Evolutionary conservation across 2,113 vertebrate species (phyloP), one percentile per base, ranked within the genome.

Genomic region (Cryptomyrus ogoouensis): DNA sequence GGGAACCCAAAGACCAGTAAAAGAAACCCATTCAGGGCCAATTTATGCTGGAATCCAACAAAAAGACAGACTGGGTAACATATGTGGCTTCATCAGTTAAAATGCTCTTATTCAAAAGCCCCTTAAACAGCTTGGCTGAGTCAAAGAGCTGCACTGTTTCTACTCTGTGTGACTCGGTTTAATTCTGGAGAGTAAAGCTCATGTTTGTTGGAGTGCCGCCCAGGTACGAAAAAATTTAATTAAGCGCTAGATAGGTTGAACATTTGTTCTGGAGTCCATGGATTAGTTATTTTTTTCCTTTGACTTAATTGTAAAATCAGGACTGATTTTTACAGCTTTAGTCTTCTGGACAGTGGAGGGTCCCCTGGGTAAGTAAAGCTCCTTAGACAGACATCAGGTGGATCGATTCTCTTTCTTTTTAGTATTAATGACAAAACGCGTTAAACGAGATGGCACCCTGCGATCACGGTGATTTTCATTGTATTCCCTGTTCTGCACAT

Each of bases 21-120:
- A 80, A 80, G 35, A 39, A 80, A 80, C 15, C 74, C 35, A 84
- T 44, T 44, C 83, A 84, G 39, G 19, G 44, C 39, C 44, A 47
- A 84, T 44, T 84, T 47, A 49, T 84, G 83, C 74, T 84, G 42
- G 83, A 47, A 84, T 44, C 44, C 39, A 47, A 46, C 10, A 13
- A n/a, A 47, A 84, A 21, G 53, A 56, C 53, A n/a, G 83, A n/a
- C 19, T n/a, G 44, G 21, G 39, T 46, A 47, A 84, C 83, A 84
- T 47, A n/a, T 47, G 44, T 84, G 83, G 42, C 83, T 84, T 84
- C 35, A 19, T 84, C 83, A 47, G n/a, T 87, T 87, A 87, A 87
- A 87, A 87, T 53, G n/a, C 24, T 87, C 50, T 24, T 53, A 53
- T 87, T 87, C 6, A 53, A 35, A 53, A 19, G 46, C 50, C 47